A percentile compares a stretch with the other conserved stretches of the same genome.
Conservation (phyloP, 53 echinoderm and acorn worm species). For the Stichopus horrens region DNA sequence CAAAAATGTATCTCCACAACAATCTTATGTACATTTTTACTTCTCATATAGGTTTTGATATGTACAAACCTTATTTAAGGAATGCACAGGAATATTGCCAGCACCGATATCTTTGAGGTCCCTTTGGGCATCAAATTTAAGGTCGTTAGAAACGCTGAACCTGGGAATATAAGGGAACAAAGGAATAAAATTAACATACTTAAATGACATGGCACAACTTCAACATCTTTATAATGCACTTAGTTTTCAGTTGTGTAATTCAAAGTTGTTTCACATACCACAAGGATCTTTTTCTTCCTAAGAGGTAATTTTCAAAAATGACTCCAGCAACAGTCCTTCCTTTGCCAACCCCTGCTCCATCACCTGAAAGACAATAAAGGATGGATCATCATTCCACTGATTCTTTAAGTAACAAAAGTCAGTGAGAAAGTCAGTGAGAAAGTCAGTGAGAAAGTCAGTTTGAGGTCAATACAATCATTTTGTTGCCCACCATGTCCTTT, state of each 20-base stretch:
- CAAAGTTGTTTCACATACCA: constrained; percentile 64
- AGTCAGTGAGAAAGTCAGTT: no score
- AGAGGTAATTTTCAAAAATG: constrained; percentile 87
- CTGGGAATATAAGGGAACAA: constrained; percentile 22
- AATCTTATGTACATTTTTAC: not conserved
- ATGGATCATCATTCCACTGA: no score
- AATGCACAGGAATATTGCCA: constrained; percentile 85
- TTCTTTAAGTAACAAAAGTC: no score
- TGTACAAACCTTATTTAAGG: constrained; percentile 82
- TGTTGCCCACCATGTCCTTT: no score
- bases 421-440: no score
- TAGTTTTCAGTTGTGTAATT: not conserved
- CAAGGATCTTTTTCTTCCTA: constrained; percentile 82
- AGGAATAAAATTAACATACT: not conserved
- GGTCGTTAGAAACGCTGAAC: constrained; percentile 96
- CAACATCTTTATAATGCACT: not conserved
- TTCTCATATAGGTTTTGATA: not conserved
- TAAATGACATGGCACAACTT: no score
- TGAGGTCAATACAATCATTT: no score
- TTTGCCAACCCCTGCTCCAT: constrained; percentile 98
- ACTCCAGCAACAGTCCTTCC: constrained; percentile 93
- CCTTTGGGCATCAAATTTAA: constrained; percentile 89
- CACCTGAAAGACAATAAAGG: constrained; percentile 54
- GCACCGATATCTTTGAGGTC: constrained; percentile 94
- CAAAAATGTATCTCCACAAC: not conserved